A percentile compares a stretch with the other conserved stretches of the same genome.
Evolutionary conservation across 2,888 invertebrate species (phyloP).

Genomic region (Microchrysa polita): DNA sequence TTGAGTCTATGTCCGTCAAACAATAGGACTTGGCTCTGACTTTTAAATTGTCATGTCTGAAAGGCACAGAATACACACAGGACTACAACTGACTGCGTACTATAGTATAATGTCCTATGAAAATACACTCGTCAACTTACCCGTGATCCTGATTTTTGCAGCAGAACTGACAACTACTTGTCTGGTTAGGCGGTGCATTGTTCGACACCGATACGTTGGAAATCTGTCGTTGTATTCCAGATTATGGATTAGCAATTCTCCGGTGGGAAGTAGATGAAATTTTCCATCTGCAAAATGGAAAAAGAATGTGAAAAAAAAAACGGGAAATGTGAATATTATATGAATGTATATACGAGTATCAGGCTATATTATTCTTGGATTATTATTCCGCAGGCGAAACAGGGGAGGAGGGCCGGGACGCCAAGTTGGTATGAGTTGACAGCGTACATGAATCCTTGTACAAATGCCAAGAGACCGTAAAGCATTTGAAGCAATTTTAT

Average conservation of each 20-base stretch:
- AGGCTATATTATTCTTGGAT: slow-evolving; percentile 11
- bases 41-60: slow-evolving; percentile 33
- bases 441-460: background rate
- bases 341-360: background rate
- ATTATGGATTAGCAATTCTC: slow-evolving; percentile 78
- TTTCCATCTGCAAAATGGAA: slow-evolving; percentile 74
- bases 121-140: slow-evolving; percentile 65
- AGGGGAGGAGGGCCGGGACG: background rate
- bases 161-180: slow-evolving; percentile 76
- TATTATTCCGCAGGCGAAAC: background rate
- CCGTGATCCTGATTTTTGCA: slow-evolving; percentile 75
- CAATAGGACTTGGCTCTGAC: slow-evolving; percentile 27
- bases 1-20: slow-evolving; percentile 19
- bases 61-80: background rate
- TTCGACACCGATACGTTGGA: slow-evolving; percentile 76
- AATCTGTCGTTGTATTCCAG: slow-evolving; percentile 79
- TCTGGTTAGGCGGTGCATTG: slow-evolving; percentile 77
- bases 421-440: background rate
- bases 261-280: slow-evolving; percentile 78
- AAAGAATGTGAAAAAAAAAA: slow-evolving; percentile 12
- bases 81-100: background rate
- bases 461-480: slow-evolving; percentile 23
- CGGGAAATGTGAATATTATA: slow-evolving; percentile 1
- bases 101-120: slow-evolving; percentile 3
- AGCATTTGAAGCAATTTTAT: slow-evolving; percentile 25